These are phyloP conservation scores for Conops quadrifasciatus DNA, from an alignment of 2,888 invertebrate genomes.

Conservation along the genomic window DNA sequence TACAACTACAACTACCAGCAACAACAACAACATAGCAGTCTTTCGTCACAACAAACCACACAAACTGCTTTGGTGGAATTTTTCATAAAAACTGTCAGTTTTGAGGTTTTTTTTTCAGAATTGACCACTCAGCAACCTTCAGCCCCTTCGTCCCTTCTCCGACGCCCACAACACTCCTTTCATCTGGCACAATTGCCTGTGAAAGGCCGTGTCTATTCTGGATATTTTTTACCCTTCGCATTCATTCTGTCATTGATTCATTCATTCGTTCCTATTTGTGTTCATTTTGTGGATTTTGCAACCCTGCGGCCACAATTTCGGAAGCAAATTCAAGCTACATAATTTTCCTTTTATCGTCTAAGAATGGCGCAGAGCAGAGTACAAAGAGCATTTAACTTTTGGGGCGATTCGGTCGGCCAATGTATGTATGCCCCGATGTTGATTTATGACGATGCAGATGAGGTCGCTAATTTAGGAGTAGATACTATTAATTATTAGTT, in stretches of 20 bases:
- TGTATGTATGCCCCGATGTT: neutral
- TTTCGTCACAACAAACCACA: constrained; percentile 1
- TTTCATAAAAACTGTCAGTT: constrained; percentile 15
- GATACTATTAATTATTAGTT: neutral
- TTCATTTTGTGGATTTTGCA: no score
- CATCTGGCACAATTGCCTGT: constrained; percentile 19
- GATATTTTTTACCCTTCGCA: no score
- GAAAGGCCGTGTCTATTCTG: neutral
- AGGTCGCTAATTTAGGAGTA: constrained; percentile 21
- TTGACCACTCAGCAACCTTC: no score
- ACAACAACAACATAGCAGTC: neutral
- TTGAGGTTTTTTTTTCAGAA: neutral
- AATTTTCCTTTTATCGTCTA: constrained; percentile 18
- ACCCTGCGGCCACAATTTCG: constrained; percentile 23
- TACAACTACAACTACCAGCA: neutral
- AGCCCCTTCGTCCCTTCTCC: no score
- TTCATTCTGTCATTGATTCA: neutral
- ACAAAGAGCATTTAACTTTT: no score
- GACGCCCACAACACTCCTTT: no score
- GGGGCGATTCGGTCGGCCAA: no score
- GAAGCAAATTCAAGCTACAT: constrained; percentile 32
- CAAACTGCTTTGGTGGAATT: constrained; percentile 24
- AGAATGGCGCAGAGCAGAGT: neutral
- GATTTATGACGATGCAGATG: constrained; percentile 24
- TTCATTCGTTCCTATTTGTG: constrained; percentile 12